Evolutionary conservation across 2,113 vertebrate genomes (phyloP), one percentile per base, ranked within the genome.

Genomic region (Butorides virescens): DNA sequence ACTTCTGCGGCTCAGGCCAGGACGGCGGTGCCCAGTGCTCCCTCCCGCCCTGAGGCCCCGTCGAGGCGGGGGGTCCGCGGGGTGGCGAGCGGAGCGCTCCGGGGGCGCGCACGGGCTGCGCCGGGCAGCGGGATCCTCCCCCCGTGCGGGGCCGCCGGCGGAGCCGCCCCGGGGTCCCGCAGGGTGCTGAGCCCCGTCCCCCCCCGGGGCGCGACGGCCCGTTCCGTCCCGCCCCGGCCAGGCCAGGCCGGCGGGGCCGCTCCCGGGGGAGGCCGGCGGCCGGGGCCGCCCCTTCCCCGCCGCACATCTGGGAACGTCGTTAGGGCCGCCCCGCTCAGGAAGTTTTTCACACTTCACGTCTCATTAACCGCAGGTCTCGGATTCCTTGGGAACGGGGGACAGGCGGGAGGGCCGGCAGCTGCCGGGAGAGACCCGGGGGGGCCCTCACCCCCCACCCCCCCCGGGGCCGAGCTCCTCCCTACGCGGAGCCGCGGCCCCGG

Each of bases 341-440:
- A 99, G 99, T 99, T 99, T 99, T 99, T 96, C 99, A 99, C 99
- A 99, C 99, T 99, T 99, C 99, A 99, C 98, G 98, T 99, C 99
- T 99, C 99, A 99, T 99, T 99, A 99, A 99, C 98, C 98, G 96
- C 95, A 61, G 98, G 98, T 98, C 98, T 98, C 98, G 96, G 98
- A 98, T 98, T 99, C 98, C 99, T 98, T 97, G 97, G 98, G 98
- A 99, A 99, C 98, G 97, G 96, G 95, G 95, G 87, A 90, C 86
- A n/a, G 83, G 55, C 26, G 53, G 84, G 87, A 71, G 80, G 66
- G 85, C 22, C 70, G 30, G 13, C 75, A 72, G 71, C 59, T 27
- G 62, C 58, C 18, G 87, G 88, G 53, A 80, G 49, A 72, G 30
- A 10, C 23, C 56, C 23, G 34, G 25, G 25, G 34, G 7, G 5